Evolutionary conservation across 2,888 invertebrate species (phyloP), one percentile per base, ranked within the genome.

Genomic region (Gortyna flavago): DNA sequence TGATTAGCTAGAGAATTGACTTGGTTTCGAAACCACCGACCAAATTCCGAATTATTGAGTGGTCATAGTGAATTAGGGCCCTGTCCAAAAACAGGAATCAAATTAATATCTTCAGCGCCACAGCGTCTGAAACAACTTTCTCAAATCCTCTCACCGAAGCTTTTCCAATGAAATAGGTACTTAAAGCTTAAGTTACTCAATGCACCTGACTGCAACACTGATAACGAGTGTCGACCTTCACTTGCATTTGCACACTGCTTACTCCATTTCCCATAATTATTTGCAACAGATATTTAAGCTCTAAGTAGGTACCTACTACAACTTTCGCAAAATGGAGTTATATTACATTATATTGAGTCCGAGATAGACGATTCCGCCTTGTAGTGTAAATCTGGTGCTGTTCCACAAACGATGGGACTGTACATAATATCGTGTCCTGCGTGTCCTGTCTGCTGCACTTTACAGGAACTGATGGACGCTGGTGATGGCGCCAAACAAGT

Each of bases 191-290:
- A 64, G 54, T 85, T 82, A 59, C 81, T 64, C 59, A 81, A 83
- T 75, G n/a, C 13, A 44, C n/a, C 25, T 59, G 48, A 38, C 57
- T 70, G 83, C 83, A 77, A 75, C 8, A 61, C 72, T 85, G 72
- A 84, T 73, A 83, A 78, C 72, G n/a, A 29, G 32, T 32, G 0
- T 0, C 66, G 59, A 83, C 86, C 86, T 84, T 75, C 83, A 70
- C 48, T 59, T 44, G 7, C 38, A 62, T 77, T 51, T 77, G 54
- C 81, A 70, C 72, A 70, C 32, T 62, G 66, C 29, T 82, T 69
- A 70, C 69, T 70, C 16, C 78, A 85, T 82, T 82, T 83, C 83
- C 69, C 78, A 67, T 77, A 70, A 81, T 77, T 82, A 85, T 77
- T 77, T 62, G 62, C 79, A 32, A 67, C 67, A 54, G 7, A 16